Percentiles rank a stretch among this genome's conserved stretches.
Conservation (phyloP, 2,797 vertebrate species). For the Delichon dasypus region DNA sequence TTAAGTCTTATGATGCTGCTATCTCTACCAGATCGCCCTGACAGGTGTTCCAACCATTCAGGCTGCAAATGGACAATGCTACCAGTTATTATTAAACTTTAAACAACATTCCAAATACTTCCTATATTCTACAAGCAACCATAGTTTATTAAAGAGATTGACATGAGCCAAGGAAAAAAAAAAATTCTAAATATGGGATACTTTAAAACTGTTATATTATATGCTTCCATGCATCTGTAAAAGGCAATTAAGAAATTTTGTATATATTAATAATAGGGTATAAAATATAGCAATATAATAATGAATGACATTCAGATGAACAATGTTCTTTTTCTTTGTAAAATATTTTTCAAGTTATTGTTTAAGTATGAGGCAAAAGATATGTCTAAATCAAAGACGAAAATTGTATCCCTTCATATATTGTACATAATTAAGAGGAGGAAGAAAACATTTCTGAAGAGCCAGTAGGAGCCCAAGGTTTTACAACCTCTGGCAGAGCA, state of each 20-base stretch:
- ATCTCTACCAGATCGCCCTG: conserved; percentile 78
- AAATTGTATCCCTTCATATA: conserved; percentile 70
- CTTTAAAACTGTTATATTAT: conserved; percentile 70
- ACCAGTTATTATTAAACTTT: conserved; percentile 73
- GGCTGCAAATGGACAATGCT: conserved; percentile 70
- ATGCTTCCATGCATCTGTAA: conserved; percentile 78
- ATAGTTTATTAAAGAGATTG: conserved; percentile 73
- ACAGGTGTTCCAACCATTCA: conserved; percentile 68
- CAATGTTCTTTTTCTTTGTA: conserved; percentile 73
- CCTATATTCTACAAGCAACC: conserved; percentile 74
- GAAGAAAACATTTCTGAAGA: conserved; percentile 55
- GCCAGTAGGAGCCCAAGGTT: conserved; percentile 32
- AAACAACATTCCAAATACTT: conserved; percentile 79
- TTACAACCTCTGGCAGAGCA: conserved; percentile 23
- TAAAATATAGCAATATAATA: conserved; percentile 78
- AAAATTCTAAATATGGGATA: conserved; percentile 71
- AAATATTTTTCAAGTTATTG: conserved; percentile 75
- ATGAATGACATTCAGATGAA: conserved; percentile 75
- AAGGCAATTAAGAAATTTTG: conserved; percentile 76
- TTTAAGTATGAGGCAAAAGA: conserved; percentile 74
- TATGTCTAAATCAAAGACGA: conserved; percentile 66
- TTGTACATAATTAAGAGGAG: conserved; percentile 57
- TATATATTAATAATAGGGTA: conserved; percentile 81
- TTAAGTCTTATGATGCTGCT: conserved; percentile 88
- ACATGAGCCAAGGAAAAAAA: conserved; percentile 65